Base-by-base conservation (phyloP, 2,797 vertebrate species). In the Poeciliopsis presidionis region DNA sequence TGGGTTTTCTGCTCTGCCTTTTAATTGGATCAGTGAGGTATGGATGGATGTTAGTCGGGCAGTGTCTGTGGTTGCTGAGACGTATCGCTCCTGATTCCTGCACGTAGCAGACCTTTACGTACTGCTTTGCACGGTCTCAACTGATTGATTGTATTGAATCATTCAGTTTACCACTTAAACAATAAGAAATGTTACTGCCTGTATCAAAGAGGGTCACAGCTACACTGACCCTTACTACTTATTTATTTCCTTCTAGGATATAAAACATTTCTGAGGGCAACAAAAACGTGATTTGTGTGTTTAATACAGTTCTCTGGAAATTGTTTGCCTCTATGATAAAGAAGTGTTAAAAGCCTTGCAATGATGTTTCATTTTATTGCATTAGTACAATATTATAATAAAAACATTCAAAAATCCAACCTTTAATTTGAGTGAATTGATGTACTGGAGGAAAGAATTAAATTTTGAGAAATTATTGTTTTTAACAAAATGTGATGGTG, bases 11-110 rank as follows among this genome's bases (percentile, higher is more conserved):
- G 47, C 84, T 61, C 76, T 67, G 77, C 82, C 74, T 88, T 87
- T 90, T 92, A 95, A 94, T 93, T 93, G 88, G 95, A 94, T 94
- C 93, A 91, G 89, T 75, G 87, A 90, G 85, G 91, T 87, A 81
- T 88, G 89, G 90, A 89, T 90, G 90, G 91, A 92, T 89, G 90
- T 79, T 87, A 81, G 84, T 51, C 83, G 72, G 72, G 77, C 90
- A 81, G 78, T 81, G 90, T 83, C 87, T 87, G 90, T 87, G 92
- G 86, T 80, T 72, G 79, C 92, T 87, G 88, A 93, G 89, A 91
- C 75, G 86, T 85, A 88, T 92, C 81, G 75, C 80, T 90, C 84
- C 86, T 87, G 85, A 86, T 82, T 81, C 84, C 88, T 91, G 90
- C 86, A 91, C 92, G 88, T 90, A 91, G 92, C 85, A 88, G 90